Conservation (phyloP, 37 sponge, comb jelly and placozoan species). For the Halichondria panicea region DNA sequence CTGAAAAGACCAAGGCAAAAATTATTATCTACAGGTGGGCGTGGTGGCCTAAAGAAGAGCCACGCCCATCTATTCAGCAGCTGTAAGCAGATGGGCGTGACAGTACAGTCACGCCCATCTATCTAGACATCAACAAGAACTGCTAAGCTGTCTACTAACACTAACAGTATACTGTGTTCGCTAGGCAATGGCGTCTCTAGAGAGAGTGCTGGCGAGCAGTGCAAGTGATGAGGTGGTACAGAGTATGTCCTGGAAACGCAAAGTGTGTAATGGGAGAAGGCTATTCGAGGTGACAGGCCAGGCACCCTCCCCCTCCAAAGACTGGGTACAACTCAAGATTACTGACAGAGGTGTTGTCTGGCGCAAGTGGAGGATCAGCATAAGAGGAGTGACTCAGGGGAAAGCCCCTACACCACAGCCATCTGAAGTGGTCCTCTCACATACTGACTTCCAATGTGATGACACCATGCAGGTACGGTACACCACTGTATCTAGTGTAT, state of each 20-base stretch:
- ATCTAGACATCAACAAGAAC: too few species aligned
- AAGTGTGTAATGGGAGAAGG: conserved; percentile 41
- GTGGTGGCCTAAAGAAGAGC: too few species aligned
- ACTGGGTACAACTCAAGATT: conserved; percentile 79
- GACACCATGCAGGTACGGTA: conserved; percentile 29
- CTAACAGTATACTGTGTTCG: not conserved
- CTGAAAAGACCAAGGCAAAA: too few species aligned
- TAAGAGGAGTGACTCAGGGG: conserved; percentile 52
- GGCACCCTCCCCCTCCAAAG: conserved; percentile 91
- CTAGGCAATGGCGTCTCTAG: not conserved
- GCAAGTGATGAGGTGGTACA: conserved; percentile 32
- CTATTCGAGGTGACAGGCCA: conserved; percentile 74
- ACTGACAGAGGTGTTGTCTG: conserved; percentile 89
- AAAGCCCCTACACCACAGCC: conserved; percentile 47
- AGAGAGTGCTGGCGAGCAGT: not conserved
- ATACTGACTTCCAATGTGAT: conserved; percentile 57
- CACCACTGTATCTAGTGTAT: not conserved
- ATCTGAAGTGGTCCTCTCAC: conserved; percentile 38
- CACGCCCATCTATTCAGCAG: too few species aligned
- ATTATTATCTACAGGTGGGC: too few species aligned
- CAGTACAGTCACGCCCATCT: too few species aligned
- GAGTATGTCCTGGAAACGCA: conserved; percentile 22
- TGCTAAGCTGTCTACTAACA: not conserved
- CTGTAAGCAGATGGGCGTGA: too few species aligned
- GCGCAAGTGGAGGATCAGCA: conserved; percentile 82